phyloP scores from a whole-genome alignment of 2,113 vertebrate species.

The Psophia crepitans region DNA sequence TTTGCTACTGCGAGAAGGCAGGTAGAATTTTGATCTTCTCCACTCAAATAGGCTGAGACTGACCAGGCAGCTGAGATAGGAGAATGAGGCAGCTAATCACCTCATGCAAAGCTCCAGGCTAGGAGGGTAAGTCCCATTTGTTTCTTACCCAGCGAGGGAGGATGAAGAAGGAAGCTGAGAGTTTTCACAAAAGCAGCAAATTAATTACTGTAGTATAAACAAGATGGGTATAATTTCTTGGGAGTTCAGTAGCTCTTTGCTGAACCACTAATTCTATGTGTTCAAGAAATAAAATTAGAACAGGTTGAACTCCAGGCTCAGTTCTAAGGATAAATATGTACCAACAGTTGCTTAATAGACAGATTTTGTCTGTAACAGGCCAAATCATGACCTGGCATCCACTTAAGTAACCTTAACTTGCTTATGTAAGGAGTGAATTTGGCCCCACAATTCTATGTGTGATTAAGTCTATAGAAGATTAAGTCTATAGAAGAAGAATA shows the following conservation, averaged over 20 bases:
- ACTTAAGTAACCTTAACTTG: neutral
- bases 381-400: accelerated
- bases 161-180: neutral
- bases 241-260: neutral
- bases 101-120: neutral
- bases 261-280: neutral
- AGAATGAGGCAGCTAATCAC: neutral
- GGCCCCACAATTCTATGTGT: neutral
- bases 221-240: neutral
- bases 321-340: neutral
- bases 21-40: neutral
- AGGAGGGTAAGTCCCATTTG: neutral
- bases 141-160: neutral
- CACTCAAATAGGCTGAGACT: neutral
- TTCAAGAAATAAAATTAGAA: neutral
- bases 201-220: neutral
- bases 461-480: neutral
- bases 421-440: neutral
- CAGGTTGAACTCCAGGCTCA: neutral
- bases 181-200: neutral
- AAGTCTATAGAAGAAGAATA: neutral
- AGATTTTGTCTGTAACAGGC: neutral
- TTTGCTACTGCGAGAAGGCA: neutral
- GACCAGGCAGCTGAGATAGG: neutral
- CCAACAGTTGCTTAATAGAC: neutral